Evolutionary conservation across 2,113 vertebrate genomes (phyloP).

Genomic region (Empidonax alnorum): DNA sequence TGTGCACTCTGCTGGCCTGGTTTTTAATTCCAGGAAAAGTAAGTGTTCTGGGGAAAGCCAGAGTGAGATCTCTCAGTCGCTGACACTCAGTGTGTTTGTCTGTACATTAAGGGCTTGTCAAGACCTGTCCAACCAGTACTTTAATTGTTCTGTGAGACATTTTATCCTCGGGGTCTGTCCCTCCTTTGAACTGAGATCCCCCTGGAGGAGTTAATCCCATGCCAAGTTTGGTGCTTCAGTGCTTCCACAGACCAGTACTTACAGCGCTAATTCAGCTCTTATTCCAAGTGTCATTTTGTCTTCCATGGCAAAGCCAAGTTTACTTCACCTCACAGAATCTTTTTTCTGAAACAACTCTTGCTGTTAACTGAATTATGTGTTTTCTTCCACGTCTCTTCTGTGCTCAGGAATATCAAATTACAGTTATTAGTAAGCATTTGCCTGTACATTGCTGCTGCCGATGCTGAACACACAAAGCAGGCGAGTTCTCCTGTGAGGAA

Average conservation of each 20-base stretch:
- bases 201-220: too few species aligned
- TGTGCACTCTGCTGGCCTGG: not conserved
- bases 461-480: not conserved
- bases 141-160: not conserved
- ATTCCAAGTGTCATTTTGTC: not conserved
- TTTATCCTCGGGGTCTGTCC: not conserved
- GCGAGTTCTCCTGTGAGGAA: not conserved
- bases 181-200: not conserved
- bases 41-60: not conserved
- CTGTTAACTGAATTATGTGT: not conserved
- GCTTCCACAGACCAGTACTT: not conserved
- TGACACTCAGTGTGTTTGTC: fast-evolving
- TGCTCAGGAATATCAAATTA: not conserved
- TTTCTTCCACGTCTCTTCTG: not conserved
- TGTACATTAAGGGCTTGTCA: not conserved
- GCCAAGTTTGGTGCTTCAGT: not conserved
- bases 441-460: not conserved
- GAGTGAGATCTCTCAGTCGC: not conserved
- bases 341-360: not conserved
- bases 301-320: not conserved
- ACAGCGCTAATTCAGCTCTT: not conserved
- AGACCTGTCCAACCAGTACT: not conserved
- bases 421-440: not conserved
- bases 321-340: not conserved
- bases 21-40: not conserved